A percentile compares a stretch with the other conserved stretches of the same genome.
Conservation (phyloP, 2,888 invertebrate genomes). For the Linyphia triangularis region DNA sequence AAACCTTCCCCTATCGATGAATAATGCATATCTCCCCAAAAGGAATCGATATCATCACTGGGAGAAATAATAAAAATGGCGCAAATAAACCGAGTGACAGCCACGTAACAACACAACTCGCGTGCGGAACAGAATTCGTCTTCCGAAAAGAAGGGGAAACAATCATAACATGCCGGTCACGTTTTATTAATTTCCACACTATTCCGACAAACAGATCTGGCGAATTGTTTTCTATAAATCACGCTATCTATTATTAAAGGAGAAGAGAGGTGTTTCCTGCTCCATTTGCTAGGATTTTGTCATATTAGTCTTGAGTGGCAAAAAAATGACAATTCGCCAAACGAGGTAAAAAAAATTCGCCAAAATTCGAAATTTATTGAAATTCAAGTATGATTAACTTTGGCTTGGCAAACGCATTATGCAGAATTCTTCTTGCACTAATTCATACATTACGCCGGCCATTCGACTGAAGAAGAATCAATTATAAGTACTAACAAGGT, state of each 20-base stretch:
- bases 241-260: conserved; percentile 67
- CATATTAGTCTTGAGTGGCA: neutral
- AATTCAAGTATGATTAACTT: no score
- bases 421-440: no score
- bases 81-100: neutral
- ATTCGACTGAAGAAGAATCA: no score
- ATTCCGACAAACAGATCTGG: conserved; percentile 62
- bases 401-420: no score
- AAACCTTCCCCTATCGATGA: no score
- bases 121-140: conserved; percentile 41
- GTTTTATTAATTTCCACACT: conserved; percentile 73
- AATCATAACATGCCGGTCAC: conserved; percentile 47
- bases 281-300: neutral
- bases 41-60: no score
- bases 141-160: neutral
- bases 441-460: no score
- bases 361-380: no score
- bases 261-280: neutral
- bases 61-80: neutral
- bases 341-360: no score
- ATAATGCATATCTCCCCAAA: no score
- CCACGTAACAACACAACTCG: conserved; percentile 25
- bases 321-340: no score
- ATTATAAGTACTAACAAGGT: no score
- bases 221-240: conserved; percentile 68